These are phyloP conservation scores for Dasyornis broadbenti DNA, from an alignment of 2,113 vertebrate species.

Conservation along the genomic window DNA sequence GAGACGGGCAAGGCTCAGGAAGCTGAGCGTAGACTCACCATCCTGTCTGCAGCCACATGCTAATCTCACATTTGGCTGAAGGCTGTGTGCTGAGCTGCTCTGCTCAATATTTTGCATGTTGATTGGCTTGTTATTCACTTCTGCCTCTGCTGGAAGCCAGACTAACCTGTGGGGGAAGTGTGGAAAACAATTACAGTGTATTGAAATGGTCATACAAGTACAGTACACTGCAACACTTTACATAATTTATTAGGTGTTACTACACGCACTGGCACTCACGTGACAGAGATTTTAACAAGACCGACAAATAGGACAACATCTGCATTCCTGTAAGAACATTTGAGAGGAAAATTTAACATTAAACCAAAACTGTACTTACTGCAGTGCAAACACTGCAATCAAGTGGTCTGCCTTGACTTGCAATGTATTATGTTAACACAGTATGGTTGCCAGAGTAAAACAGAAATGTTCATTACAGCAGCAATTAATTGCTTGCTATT, in stretches of 20 bases:
- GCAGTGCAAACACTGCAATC: neutral
- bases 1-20: neutral
- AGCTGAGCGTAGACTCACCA: neutral
- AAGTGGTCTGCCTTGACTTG: neutral
- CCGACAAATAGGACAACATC: constrained; percentile 36
- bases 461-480: neutral
- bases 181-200: constrained; percentile 49
- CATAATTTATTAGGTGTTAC: constrained; percentile 59
- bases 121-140: constrained; percentile 66
- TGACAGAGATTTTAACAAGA: constrained; percentile 29
- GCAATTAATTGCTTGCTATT: constrained; percentile 35
- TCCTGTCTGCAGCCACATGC: neutral
- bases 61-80: neutral
- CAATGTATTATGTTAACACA: neutral
- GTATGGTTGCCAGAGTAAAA: neutral
- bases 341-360: constrained; percentile 17
- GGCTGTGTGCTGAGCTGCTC: neutral
- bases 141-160: constrained; percentile 59
- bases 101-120: constrained; percentile 48
- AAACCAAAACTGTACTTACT: neutral
- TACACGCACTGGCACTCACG: constrained; percentile 5
- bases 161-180: constrained; percentile 53
- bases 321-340: constrained; percentile 10
- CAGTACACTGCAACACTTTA: constrained; percentile 31
- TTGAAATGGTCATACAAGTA: constrained; percentile 43